Conservation (phyloP, 1,140 invertebrate genomes). For the Conopomorpha cramerella region DNA sequence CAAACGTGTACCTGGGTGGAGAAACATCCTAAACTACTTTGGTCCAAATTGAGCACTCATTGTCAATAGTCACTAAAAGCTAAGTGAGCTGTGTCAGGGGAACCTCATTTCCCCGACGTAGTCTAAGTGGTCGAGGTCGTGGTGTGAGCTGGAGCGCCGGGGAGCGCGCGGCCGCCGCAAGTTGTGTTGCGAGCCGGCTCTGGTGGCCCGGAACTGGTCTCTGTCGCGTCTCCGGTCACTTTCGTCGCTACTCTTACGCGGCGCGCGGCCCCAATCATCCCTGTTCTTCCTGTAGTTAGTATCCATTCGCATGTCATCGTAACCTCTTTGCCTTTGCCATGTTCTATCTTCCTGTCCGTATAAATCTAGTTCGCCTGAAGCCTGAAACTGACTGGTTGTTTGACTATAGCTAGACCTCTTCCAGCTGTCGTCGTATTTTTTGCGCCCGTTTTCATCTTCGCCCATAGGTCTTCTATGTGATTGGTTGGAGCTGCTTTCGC, state of each 20-base stretch:
- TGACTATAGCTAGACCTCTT: slow-evolving; percentile 65
- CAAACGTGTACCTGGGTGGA: too few relatives aligned
- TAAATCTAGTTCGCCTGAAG: slow-evolving; percentile 61
- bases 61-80: slow-evolving; percentile 20
- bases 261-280: not conserved
- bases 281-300: slow-evolving; percentile 40
- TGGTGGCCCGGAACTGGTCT: slow-evolving; percentile 37
- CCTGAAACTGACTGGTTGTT: slow-evolving; percentile 64
- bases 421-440: slow-evolving; percentile 72
- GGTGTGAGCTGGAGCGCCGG: slow-evolving; percentile 52
- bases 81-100: slow-evolving; percentile 46
- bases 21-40: too few relatives aligned
- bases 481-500: slow-evolving; percentile 73
- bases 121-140: slow-evolving; percentile 61
- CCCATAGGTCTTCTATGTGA: slow-evolving; percentile 66
- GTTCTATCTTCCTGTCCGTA: slow-evolving; percentile 61
- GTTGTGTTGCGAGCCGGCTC: slow-evolving; percentile 61
- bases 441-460: slow-evolving; percentile 60
- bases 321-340: slow-evolving; percentile 55
- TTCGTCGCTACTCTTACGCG: slow-evolving; percentile 29
- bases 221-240: slow-evolving; percentile 23
- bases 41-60: slow-evolving; percentile 49
- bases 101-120: slow-evolving; percentile 66
- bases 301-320: slow-evolving; percentile 37
- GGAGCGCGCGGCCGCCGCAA: slow-evolving; percentile 43